These are phyloP conservation scores for Planococcus citri DNA, from an alignment of 1,140 invertebrate species.

Conservation along the genomic window DNA sequence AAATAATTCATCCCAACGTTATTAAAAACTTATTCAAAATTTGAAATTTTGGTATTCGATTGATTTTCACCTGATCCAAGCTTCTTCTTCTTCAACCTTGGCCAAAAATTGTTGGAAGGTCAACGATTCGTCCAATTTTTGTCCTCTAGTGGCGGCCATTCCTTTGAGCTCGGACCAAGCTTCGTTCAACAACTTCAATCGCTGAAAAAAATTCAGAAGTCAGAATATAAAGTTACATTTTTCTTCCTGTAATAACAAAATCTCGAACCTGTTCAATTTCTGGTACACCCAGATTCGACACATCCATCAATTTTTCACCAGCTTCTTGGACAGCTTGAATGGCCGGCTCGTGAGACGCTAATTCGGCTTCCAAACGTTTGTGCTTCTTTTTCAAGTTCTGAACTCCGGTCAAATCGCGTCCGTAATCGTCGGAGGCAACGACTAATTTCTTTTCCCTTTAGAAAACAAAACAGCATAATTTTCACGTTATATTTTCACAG, in stretches of 20 bases:
- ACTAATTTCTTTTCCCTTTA: constrained; percentile 88
- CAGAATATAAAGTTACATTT: constrained; percentile 7
- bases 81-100: constrained; percentile 97
- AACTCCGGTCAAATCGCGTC: constrained; percentile 92
- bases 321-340: constrained; percentile 95
- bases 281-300: constrained; percentile 88
- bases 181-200: constrained; percentile 67
- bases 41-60: background rate
- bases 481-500: background rate
- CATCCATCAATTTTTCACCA: constrained; percentile 90
- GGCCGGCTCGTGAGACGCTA: constrained; percentile 90
- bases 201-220: constrained; percentile 36
- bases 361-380: constrained; percentile 89
- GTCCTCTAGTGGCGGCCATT: constrained; percentile 70
- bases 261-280: constrained; percentile 67
- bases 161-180: constrained; percentile 86
- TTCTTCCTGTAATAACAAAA: too few species aligned
- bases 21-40: too few species aligned
- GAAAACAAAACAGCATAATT: constrained; percentile 25
- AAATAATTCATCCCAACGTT: too few species aligned
- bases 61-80: constrained; percentile 67
- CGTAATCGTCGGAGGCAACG: constrained; percentile 95
- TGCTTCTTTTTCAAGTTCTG: constrained; percentile 98
- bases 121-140: constrained; percentile 87
- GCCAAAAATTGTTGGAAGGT: constrained; percentile 95